Base-by-base conservation (phyloP, 2,888 invertebrate species). In the Nomada fabriciana region DNA sequence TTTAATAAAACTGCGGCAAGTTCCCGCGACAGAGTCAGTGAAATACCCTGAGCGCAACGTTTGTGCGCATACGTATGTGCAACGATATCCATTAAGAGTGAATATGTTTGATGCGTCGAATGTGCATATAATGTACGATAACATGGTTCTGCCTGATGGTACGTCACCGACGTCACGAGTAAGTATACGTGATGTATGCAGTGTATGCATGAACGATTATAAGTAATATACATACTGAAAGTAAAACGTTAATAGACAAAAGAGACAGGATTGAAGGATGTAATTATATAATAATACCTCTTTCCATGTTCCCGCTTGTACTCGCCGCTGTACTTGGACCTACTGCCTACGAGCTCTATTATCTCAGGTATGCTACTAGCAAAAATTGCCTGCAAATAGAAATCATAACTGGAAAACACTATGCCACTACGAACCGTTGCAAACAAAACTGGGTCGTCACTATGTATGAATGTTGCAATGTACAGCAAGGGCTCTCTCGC, bases 301-400 rank as follows among this genome's bases (percentile, higher is more conserved):
- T 99, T 98, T 96, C 99, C 99, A 95, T 98, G 98, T 96, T 99
- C 99, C 95, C 98, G 98, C 96, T 98, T 99, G 96, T 98, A 99
- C 95, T 98, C 98, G 95, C 99, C 99, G 96, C 98, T 98, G 97
- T 99, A 99, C 96, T 99, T 99, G 96, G 98, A 98, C 95, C 99
- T 97, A 96, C 98, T 98, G 95, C 99, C 98, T 96, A 99, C 98
- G 96, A 99, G 98, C 96, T 99, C 99, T 96, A 98, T 98, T 96
- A 99, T 99, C 97, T 99, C 99, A 95, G 99, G 99, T 96, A 99
- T 98, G 97, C 98, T 98, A 97, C 98, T 98, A 96, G 99, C 99
- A 97, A 99, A 99, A 97, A 99, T 98, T 96, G 99, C 99, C 98
- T 98, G 97, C 95, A 97, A 96, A 96, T 96, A 96, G 96, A 95